These are phyloP conservation scores for Athrips mouffetella DNA, from an alignment of 2,888 invertebrate species.

Conservation along the genomic window DNA sequence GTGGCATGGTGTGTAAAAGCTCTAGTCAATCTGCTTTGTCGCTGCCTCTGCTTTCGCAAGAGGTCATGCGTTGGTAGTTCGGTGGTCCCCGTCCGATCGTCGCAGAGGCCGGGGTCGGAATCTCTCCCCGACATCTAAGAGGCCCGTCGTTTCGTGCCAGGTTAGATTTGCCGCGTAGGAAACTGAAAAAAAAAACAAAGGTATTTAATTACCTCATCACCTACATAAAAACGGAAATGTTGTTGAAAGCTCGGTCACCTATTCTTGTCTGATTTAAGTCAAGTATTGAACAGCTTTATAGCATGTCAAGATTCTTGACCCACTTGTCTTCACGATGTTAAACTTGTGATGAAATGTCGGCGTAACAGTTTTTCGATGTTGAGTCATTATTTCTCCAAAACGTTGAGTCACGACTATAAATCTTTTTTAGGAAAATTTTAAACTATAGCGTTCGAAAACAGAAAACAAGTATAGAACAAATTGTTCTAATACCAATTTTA, in stretches of 20 bases:
- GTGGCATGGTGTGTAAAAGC: conserved; percentile 78
- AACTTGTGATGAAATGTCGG: neutral
- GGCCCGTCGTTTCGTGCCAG: conserved; percentile 71
- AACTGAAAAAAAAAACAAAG: conserved; percentile 75
- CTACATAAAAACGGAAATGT: no score
- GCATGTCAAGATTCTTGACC: neutral
- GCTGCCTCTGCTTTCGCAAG: conserved; percentile 87
- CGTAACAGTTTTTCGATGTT: neutral
- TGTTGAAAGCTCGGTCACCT: no score
- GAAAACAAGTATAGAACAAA: no score
- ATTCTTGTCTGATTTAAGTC: neutral
- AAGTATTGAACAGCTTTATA: neutral
- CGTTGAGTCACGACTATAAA: no score
- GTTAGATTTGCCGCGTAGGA: conserved; percentile 92
- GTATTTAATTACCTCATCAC: neutral
- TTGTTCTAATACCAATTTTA: no score
- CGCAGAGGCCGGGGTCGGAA: conserved; percentile 85
- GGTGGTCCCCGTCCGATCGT: conserved; percentile 83
- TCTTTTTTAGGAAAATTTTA: no score
- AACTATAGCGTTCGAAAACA: no score
- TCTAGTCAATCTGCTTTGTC: conserved; percentile 93
- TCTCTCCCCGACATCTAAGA: conserved; percentile 73
- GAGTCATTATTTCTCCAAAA: no score
- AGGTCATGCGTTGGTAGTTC: conserved; percentile 90
- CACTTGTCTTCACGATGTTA: neutral